A percentile compares a stretch with the other conserved stretches of the same genome.
Conservation (phyloP, 2,797 vertebrate species). For the Pagetopsis macropterus region DNA sequence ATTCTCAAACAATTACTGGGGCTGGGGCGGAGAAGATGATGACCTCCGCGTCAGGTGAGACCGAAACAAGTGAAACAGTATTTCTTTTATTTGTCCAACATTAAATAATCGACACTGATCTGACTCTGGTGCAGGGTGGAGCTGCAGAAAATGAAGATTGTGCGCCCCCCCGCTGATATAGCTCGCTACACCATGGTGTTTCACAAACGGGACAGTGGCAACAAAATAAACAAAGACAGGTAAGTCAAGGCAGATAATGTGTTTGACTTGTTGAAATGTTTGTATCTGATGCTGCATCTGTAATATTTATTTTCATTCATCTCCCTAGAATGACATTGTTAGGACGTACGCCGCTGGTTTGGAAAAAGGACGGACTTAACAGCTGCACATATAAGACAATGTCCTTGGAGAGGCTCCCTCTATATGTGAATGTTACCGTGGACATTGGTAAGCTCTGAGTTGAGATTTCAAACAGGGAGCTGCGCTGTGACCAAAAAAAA, state of each 20-base stretch:
- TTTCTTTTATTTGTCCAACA: not conserved
- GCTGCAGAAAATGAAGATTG: constrained; percentile 90
- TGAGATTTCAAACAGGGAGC: constrained; percentile 34
- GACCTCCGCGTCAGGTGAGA: constrained; percentile 93
- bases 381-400: constrained; percentile 90
- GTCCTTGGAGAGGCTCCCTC: constrained; percentile 83
- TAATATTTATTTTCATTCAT: not conserved
- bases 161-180: constrained; percentile 85
- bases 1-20: constrained; percentile 98
- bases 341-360: constrained; percentile 82
- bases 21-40: constrained; percentile 98
- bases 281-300: not conserved
- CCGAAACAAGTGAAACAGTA: not conserved
- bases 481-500: constrained; percentile 43
- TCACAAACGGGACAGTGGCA: constrained; percentile 92
- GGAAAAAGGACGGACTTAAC: constrained; percentile 93
- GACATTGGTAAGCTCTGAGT: constrained; percentile 83
- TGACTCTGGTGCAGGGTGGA: constrained; percentile 83
- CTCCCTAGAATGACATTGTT: constrained; percentile 90
- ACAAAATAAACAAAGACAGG: constrained; percentile 90
- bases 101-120: not conserved
- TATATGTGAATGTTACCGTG: constrained; percentile 93
- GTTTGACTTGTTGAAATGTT: not conserved
- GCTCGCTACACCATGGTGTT: constrained; percentile 98
- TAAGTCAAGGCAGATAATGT: constrained; percentile 68